phyloP scores from a whole-genome alignment of 2,888 invertebrate genomes.

The Catonia carolina region DNA sequence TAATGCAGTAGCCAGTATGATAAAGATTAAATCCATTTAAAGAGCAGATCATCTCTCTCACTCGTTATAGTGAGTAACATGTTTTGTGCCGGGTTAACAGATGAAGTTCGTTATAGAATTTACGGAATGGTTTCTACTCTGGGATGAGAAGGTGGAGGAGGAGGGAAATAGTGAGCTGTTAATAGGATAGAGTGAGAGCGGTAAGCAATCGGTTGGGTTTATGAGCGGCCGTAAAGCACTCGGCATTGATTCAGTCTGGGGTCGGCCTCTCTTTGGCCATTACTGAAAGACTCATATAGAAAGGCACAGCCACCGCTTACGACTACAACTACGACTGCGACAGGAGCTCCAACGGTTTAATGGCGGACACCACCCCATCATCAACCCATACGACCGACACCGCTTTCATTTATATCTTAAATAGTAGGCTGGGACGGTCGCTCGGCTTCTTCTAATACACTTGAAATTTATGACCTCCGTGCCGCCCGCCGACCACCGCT shows the following conservation, averaged over 20 bases:
- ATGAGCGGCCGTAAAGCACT: slow-evolving; percentile 10
- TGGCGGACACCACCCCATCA: background rate
- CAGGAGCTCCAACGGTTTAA: slow-evolving; percentile 1
- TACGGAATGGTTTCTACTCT: background rate
- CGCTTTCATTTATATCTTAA: slow-evolving; percentile 10
- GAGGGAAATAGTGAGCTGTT: slow-evolving; percentile 1
- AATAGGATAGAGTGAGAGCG: background rate
- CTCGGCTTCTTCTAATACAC: slow-evolving; percentile 6
- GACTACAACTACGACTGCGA: background rate
- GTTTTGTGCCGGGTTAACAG: background rate
- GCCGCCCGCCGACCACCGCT: no score
- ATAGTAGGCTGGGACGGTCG: no score
- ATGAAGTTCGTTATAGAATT: background rate
- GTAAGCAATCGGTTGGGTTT: slow-evolving; percentile 1
- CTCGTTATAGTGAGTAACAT: background rate
- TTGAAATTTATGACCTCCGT: background rate
- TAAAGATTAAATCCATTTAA: no score
- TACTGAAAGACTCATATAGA: slow-evolving; percentile 11
- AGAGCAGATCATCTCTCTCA: no score
- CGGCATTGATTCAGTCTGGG: slow-evolving; percentile 13
- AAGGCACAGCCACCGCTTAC: background rate
- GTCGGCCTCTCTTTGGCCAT: slow-evolving; percentile 2
- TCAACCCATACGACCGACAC: background rate
- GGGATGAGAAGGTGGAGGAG: slow-evolving; percentile 1
- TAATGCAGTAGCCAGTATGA: no score